Conservation (phyloP, 2,113 vertebrate genomes). For the Apodemus sylvaticus region DNA sequence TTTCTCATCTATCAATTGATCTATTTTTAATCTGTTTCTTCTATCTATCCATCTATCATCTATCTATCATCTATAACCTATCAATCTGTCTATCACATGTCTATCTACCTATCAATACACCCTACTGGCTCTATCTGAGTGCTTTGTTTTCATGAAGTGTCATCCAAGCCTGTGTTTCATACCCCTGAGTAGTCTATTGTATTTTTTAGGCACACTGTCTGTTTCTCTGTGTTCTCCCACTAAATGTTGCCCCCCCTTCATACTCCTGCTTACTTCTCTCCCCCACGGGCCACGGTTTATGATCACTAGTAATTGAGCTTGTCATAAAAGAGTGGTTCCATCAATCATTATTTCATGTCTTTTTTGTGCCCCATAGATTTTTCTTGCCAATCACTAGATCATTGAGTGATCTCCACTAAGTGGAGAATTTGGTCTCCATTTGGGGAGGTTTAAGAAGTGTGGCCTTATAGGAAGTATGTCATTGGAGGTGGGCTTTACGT, state of each 20-base stretch:
- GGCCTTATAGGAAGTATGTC: background rate
- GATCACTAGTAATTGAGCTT: background rate
- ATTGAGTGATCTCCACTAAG: too few species aligned
- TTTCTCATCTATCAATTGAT: background rate
- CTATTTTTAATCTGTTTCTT: background rate
- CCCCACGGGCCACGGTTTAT: too few species aligned
- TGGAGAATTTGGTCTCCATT: background rate
- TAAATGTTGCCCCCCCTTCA: background rate
- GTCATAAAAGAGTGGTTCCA: background rate
- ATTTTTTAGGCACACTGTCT: fast-evolving
- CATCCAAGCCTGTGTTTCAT: fast-evolving
- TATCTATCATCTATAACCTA: background rate
- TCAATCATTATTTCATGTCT: fast-evolving
- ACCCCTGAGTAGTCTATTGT: background rate
- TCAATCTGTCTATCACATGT: background rate
- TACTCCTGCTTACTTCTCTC: fast-evolving
- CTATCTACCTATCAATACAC: background rate
- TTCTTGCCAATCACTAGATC: too few species aligned
- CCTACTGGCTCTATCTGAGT: background rate
- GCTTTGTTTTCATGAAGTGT: background rate
- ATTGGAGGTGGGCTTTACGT: background rate
- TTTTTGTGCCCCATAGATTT: background rate
- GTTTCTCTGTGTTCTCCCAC: background rate
- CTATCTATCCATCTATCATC: background rate
- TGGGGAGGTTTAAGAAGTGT: background rate